Conservation (phyloP, 1,140 invertebrate genomes). For the Amphibalanus amphitrite region DNA sequence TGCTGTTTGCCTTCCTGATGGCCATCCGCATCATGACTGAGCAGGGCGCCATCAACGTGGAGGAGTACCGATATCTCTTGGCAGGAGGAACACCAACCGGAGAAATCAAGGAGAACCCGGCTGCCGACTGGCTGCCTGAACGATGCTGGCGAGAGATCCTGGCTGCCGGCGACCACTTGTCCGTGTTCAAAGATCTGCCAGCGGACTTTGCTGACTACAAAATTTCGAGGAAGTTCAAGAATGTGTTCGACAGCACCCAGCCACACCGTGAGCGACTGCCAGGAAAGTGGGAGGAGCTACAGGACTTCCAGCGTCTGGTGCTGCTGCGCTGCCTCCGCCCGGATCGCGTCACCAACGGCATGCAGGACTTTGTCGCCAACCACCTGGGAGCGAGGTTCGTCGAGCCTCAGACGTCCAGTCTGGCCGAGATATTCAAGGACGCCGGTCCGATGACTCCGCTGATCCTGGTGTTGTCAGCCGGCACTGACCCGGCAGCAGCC, state of each 20-base stretch:
- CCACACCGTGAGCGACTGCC: not conserved
- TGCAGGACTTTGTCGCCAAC: slow-evolving; percentile 23
- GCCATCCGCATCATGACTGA: slow-evolving; percentile 62
- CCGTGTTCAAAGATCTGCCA: not conserved
- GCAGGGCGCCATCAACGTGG: slow-evolving; percentile 41
- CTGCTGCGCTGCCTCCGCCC: slow-evolving; percentile 32
- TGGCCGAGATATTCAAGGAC: slow-evolving; percentile 56
- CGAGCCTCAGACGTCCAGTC: slow-evolving; percentile 74
- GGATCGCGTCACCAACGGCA: slow-evolving; percentile 32
- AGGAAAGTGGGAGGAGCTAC: slow-evolving; percentile 22
- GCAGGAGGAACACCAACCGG: slow-evolving; percentile 69
- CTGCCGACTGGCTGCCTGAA: slow-evolving; percentile 45
- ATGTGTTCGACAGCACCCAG: not conserved
- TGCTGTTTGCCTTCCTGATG: slow-evolving; percentile 78
- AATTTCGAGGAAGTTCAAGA: not conserved
- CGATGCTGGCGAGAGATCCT: slow-evolving; percentile 74
- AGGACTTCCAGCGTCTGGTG: slow-evolving; percentile 27
- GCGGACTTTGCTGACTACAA: not conserved
- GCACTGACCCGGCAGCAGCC: slow-evolving; percentile 73
- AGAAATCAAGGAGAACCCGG: slow-evolving; percentile 51
- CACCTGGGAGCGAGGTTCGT: slow-evolving; percentile 56
- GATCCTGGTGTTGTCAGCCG: slow-evolving; percentile 77
- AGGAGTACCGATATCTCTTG: slow-evolving; percentile 75
- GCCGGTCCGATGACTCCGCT: slow-evolving; percentile 66
- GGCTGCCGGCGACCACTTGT: slow-evolving; percentile 22